Evolutionary conservation across 2,888 invertebrate genomes (phyloP), one percentile per base, ranked within the genome.

Genomic region (Blastobasis adustella): DNA sequence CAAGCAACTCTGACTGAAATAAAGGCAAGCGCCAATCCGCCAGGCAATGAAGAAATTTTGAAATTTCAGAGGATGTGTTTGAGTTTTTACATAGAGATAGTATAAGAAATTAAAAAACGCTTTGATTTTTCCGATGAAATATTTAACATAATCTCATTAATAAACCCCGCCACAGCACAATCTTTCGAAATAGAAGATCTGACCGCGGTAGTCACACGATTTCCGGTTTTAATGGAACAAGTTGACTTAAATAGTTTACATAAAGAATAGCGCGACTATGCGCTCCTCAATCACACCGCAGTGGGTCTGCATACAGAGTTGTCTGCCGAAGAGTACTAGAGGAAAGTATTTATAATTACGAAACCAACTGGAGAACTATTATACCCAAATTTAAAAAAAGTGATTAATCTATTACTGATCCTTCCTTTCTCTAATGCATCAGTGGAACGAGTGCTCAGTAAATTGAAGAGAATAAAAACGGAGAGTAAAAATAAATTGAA

Each of bases 401-500:
- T 53, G 23, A 46, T 58, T 39, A 44, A 8, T 10, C 45, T 58
- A 50, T 54, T 59, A 46, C 55, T 59, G n/a, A 56, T 60, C 37
- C 49, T 63, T n/a, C 60, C 57, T 4, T 60, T 58, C 44, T 60
- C 58, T 3, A 61, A 60, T 42, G 59, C 59, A 7, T 48, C 56
- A 39, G 59, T 59, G 37, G 58, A 61, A 58, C 45, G 59, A 49
- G 49, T 60, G 52, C 61, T 63, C 50, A 61, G 57, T 50, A 57
- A 63, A 46, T 45, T 58, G 10, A 58, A 60, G 56, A 44, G 58
- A 6, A 60, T 60, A 43, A 58, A 59, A 52, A 51, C 45, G 5
- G 56, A 58, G 9, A 50, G 55, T 47, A 46, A 55, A 10, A 60
- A 58, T 39, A 54, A 51, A 37, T 53, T 10, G 6, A 55, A 51